Percentiles rank a stretch among this genome's conserved stretches.
These are phyloP conservation scores for Okapia johnstoni DNA, from an alignment of 2,113 vertebrate species.

Conservation along the genomic window DNA sequence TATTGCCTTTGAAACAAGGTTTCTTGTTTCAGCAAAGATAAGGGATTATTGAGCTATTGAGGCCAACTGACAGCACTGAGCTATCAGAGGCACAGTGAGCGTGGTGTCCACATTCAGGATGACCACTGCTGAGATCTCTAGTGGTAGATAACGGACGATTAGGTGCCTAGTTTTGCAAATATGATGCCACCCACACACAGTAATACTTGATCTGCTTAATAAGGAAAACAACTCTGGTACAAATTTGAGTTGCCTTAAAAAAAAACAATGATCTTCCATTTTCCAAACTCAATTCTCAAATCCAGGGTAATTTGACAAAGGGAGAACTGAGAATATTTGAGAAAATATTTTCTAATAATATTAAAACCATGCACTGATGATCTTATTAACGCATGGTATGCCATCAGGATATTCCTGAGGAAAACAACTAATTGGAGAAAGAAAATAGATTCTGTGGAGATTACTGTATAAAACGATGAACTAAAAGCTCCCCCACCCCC, in stretches of 20 bases:
- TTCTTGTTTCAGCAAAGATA: neutral
- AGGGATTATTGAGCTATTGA: neutral
- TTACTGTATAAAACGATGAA: neutral
- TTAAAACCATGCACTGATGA: neutral
- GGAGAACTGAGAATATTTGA: neutral
- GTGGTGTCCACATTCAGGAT: fast-evolving
- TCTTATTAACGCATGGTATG: neutral
- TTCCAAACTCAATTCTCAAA: neutral
- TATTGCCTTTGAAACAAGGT: neutral
- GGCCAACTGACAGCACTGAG: neutral
- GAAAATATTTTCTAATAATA: neutral
- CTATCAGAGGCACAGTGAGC: neutral
- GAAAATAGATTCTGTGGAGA: neutral
- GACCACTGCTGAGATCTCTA: neutral
- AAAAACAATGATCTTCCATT: neutral
- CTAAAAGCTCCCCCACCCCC: neutral
- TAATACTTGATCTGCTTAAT: neutral
- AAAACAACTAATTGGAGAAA: neutral
- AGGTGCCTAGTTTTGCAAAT: neutral
- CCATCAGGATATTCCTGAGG: neutral
- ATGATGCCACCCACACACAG: neutral
- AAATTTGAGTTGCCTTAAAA: neutral
- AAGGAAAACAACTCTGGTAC: neutral
- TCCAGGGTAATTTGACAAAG: neutral
- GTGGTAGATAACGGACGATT: neutral